Evolutionary conservation across 2,113 vertebrate species (phyloP).

Genomic region (Butastur rufipennis): DNA sequence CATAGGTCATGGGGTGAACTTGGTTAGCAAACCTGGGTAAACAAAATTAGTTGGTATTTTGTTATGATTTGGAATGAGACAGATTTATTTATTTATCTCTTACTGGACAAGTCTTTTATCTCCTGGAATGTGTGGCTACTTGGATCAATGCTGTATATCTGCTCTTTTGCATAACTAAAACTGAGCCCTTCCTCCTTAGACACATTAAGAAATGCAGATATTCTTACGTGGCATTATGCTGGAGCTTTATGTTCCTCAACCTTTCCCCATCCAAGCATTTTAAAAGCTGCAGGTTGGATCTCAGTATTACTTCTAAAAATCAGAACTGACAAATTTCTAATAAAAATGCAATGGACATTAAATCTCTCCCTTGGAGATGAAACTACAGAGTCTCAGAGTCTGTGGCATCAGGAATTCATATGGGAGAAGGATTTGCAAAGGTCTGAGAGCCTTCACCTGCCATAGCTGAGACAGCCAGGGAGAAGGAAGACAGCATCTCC

Average conservation of each 20-base stretch:
- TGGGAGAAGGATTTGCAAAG: background rate
- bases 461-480: background rate
- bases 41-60: background rate
- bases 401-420: background rate
- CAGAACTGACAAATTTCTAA: background rate
- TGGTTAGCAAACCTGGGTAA: background rate
- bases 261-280: background rate
- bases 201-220: background rate
- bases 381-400: background rate
- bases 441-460: background rate
- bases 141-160: background rate
- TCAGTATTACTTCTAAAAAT: background rate
- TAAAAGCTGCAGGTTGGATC: background rate
- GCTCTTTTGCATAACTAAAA: background rate
- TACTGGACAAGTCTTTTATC: background rate
- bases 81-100: background rate
- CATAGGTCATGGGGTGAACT: background rate
- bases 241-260: background rate
- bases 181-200: background rate
- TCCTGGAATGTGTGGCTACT: background rate
- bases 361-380: background rate
- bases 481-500: background rate
- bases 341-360: background rate
- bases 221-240: background rate
- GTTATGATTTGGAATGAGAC: background rate